Evolutionary conservation across 2,113 vertebrate species (phyloP).

Genomic region (Boleophthalmus pectinirostris): DNA sequence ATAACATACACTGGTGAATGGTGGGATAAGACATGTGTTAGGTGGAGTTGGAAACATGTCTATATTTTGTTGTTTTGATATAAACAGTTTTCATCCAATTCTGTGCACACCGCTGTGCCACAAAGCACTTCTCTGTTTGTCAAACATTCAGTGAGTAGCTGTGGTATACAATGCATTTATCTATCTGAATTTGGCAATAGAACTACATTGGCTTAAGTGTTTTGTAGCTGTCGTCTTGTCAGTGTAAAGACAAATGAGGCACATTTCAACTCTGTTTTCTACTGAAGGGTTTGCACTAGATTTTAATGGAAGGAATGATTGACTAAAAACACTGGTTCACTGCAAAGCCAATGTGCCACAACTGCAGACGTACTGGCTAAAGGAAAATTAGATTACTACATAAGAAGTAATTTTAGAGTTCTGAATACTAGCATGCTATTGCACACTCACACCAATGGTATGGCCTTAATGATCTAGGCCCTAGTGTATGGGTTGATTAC

Average conservation of each 20-base stretch:
- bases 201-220: neutral
- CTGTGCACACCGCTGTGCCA: no score
- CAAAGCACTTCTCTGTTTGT: no score
- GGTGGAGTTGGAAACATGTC: conserved; percentile 7
- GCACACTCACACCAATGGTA: conserved; percentile 31
- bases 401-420: conserved; percentile 2
- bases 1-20: neutral
- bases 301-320: conserved; percentile 15
- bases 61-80: neutral
- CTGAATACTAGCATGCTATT: conserved; percentile 21
- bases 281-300: neutral
- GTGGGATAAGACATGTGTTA: neutral
- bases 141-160: neutral
- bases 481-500: conserved; percentile 59
- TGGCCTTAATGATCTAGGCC: conserved; percentile 40
- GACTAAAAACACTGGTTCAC: conserved; percentile 19
- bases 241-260: neutral
- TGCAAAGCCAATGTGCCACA: conserved; percentile 6
- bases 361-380: conserved; percentile 3
- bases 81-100: no score
- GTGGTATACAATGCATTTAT: neutral
- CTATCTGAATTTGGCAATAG: neutral
- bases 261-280: neutral
- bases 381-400: conserved; percentile 1
- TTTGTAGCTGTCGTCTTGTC: neutral